phyloP scores from a whole-genome alignment of 1,140 invertebrate genomes.

The Brachionus koreanus region DNA sequence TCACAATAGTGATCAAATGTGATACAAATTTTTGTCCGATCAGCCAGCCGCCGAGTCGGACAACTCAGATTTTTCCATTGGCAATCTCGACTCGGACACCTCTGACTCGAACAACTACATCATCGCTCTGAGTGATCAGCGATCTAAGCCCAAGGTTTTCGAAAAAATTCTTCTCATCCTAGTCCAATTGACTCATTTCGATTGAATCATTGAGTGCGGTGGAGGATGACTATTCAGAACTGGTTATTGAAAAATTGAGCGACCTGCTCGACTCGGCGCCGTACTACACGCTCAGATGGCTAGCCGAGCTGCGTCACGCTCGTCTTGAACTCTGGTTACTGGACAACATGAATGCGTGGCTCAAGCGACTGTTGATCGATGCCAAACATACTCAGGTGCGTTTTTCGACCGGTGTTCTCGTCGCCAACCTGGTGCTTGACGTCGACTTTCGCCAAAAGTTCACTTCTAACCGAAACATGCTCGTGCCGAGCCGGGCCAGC shows the following conservation, averaged over 20 bases:
- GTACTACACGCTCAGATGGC: no score
- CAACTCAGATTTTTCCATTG: not conserved
- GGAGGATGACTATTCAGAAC: not conserved
- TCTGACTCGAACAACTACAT: not conserved
- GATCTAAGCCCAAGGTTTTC: slow-evolving; percentile 1
- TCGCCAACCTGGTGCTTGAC: not conserved
- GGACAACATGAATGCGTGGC: not conserved
- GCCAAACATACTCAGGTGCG: not conserved
- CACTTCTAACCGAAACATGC: slow-evolving; percentile 23
- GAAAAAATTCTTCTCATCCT: not conserved
- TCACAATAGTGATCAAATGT: not conserved
- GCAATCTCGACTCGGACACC: not conserved
- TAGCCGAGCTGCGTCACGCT: no score
- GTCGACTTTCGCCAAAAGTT: not conserved
- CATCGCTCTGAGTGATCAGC: not conserved
- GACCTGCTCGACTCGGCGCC: no score
- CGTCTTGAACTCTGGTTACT: no score
- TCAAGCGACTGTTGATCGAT: not conserved
- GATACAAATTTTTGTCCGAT: not conserved
- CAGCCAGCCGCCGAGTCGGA: not conserved
- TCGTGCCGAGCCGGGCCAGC: not conserved
- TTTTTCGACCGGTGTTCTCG: not conserved
- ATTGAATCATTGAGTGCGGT: slow-evolving; percentile 15
- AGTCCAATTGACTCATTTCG: not conserved
- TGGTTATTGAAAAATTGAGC: no score